Percentiles rank a stretch among this genome's conserved stretches.
These are phyloP conservation scores for Cryptophagus acutangulus DNA, from an alignment of 2,888 invertebrate genomes.

Conservation along the genomic window DNA sequence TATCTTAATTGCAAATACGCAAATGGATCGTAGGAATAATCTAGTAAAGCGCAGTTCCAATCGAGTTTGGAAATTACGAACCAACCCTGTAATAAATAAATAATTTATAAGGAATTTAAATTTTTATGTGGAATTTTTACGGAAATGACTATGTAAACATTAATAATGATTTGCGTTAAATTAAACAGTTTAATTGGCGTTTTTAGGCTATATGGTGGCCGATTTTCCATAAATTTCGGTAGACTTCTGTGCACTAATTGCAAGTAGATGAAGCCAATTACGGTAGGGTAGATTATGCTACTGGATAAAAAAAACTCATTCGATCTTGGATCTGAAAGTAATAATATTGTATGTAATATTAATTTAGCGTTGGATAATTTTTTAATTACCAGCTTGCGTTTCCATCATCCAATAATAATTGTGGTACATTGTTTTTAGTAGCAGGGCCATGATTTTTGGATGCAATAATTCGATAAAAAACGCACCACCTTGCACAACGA, in stretches of 20 bases:
- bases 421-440: constrained; percentile 20
- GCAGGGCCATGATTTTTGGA: constrained; percentile 26
- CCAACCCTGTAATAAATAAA: constrained; percentile 14
- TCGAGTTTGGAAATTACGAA: constrained; percentile 13
- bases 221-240: constrained; percentile 32
- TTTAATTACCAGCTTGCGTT: constrained; percentile 22
- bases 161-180: constrained; percentile 26
- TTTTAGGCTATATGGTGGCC: constrained; percentile 29
- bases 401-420: constrained; percentile 23
- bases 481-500: too few species aligned
- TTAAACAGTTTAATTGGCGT: constrained; percentile 27
- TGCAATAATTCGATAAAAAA: too few species aligned
- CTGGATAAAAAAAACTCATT: constrained; percentile 23
- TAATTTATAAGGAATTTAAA: background rate
- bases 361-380: background rate
- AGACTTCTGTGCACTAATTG: constrained; percentile 27
- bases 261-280: constrained; percentile 22
- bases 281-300: constrained; percentile 22
- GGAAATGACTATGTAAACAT: constrained; percentile 22
- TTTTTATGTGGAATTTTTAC: background rate
- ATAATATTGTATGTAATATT: constrained; percentile 2
- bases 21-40: constrained; percentile 57
- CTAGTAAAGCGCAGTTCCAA: constrained; percentile 62
- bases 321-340: constrained; percentile 26
- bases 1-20: constrained; percentile 55